These are phyloP conservation scores for Thaumatotibia leucotreta DNA, from an alignment of 1,140 invertebrate genomes.

Conservation along the genomic window DNA sequence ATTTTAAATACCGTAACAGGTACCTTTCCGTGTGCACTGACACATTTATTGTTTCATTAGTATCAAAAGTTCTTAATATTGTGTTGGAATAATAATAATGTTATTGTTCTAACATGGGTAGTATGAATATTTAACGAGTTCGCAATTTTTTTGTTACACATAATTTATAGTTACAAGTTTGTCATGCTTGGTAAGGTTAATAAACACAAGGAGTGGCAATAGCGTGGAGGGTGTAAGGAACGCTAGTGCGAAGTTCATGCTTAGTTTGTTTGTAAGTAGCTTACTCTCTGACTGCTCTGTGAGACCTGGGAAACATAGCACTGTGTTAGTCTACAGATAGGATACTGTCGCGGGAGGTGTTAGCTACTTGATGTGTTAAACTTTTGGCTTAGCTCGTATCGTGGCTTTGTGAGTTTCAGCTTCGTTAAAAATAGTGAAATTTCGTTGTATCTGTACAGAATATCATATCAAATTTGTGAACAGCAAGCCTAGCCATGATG, in stretches of 20 bases:
- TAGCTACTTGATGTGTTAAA: background rate
- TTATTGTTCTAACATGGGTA: no score
- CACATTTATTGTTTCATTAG: no score
- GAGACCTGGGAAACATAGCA: constrained; percentile 70
- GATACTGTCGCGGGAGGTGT: constrained; percentile 3
- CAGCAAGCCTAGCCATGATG: no score
- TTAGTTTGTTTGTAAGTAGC: constrained; percentile 37
- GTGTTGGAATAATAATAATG: no score
- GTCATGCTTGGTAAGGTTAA: background rate
- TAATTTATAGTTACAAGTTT: background rate
- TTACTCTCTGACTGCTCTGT: constrained; percentile 71
- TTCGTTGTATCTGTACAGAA: no score
- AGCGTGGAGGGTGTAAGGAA: background rate
- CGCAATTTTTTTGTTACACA: background rate
- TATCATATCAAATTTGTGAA: no score
- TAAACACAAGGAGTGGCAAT: background rate
- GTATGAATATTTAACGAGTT: no score
- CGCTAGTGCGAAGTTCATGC: constrained; percentile 38
- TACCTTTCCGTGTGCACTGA: no score
- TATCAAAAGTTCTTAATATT: no score
- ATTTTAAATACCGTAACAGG: no score
- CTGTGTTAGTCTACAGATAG: constrained; percentile 47
- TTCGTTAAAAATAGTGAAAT: background rate
- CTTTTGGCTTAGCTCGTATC: background rate
- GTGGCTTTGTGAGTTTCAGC: background rate